A percentile compares a stretch with the other conserved stretches of the same genome.
phyloP scores from a whole-genome alignment of 2,113 vertebrate species.

The Laticauda laticaudata region DNA sequence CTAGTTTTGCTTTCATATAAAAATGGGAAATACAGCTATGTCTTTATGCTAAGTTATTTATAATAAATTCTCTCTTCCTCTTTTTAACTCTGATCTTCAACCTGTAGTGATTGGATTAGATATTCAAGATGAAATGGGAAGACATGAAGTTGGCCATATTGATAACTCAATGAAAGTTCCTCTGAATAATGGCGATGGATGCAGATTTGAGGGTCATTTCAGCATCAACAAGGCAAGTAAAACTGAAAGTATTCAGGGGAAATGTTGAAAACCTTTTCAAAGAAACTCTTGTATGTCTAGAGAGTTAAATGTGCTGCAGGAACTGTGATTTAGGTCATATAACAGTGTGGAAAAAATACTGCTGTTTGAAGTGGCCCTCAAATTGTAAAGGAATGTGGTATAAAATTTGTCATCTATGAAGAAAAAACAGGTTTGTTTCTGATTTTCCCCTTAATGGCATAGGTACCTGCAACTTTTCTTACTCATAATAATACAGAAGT shows the following conservation, averaged over 20 bases:
- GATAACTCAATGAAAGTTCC: constrained; percentile 97
- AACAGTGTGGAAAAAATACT: not conserved
- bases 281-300: not conserved
- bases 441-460: not conserved
- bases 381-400: not conserved
- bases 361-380: not conserved
- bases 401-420: not conserved
- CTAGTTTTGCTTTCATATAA: not conserved
- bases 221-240: constrained; percentile 92
- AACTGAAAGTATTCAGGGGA: not conserved
- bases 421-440: not conserved
- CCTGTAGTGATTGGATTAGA: constrained; percentile 91
- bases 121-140: constrained; percentile 99
- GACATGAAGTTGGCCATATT: constrained; percentile 96
- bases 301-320: not conserved
- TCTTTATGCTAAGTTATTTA: not conserved
- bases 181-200: constrained; percentile 86
- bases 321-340: not conserved
- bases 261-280: not conserved
- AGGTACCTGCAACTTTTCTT: not conserved
- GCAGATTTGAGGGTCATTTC: constrained; percentile 95
- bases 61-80: not conserved
- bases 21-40: not conserved
- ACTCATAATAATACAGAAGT: not conserved
- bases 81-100: not conserved